Conservation (phyloP, 2,797 vertebrate genomes). For the Siniperca scherzeri region DNA sequence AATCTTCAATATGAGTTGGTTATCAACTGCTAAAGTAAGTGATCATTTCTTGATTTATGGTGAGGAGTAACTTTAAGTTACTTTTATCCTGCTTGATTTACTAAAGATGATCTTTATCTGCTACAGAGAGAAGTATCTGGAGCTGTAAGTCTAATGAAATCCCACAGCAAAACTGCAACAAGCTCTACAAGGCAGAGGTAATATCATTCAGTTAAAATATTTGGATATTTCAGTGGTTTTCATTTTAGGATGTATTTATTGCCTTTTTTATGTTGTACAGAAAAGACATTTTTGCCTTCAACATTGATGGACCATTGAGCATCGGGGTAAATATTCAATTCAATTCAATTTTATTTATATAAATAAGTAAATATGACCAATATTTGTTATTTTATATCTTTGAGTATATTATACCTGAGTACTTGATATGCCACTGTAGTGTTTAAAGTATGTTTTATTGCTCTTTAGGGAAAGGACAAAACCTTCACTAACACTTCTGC, state of each 20-base stretch:
- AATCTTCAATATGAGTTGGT: constrained; percentile 69
- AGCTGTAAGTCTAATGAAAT: constrained; percentile 50
- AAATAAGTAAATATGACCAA: not conserved
- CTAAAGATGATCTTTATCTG: constrained; percentile 38
- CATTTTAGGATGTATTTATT: constrained; percentile 13
- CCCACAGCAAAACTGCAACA: constrained; percentile 51
- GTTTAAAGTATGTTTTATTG: constrained; percentile 39
- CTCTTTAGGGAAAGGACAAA: constrained; percentile 67
- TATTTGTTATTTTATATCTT: not conserved
- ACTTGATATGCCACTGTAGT: not conserved
- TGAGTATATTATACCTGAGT: not conserved
- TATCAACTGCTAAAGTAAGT: constrained; percentile 71
- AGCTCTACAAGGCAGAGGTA: constrained; percentile 65
- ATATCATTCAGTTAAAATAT: not conserved
- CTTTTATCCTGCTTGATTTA: constrained; percentile 14
- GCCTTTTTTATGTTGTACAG: constrained; percentile 74
- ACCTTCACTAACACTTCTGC: constrained; percentile 45
- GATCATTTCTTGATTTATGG: not conserved
- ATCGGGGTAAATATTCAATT: constrained; percentile 81
- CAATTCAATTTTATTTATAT: too few relatives aligned
- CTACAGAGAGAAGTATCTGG: constrained; percentile 58
- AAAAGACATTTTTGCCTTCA: constrained; percentile 91
- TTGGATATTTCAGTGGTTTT: constrained; percentile 27
- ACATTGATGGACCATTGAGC: constrained; percentile 82
- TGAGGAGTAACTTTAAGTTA: not conserved